phyloP scores from a whole-genome alignment of 1,140 invertebrate genomes.

The Dysdera silvatica region DNA sequence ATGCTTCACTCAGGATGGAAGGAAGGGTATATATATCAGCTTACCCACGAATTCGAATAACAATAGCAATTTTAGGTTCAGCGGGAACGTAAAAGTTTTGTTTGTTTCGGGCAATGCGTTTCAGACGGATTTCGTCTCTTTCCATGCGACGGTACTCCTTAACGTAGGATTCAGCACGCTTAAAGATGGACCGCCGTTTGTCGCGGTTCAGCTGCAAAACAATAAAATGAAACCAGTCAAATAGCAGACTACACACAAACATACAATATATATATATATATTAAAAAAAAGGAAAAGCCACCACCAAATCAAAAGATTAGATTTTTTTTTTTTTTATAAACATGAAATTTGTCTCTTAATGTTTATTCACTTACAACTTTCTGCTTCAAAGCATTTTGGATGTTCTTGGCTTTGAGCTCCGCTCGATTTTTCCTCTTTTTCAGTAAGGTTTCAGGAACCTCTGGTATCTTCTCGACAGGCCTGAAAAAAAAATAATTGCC shows the following conservation, averaged over 20 bases:
- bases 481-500: too few relatives aligned
- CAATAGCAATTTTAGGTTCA: constrained; percentile 91
- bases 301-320: too few relatives aligned
- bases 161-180: constrained; percentile 89
- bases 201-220: constrained; percentile 41
- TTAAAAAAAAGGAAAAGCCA: too few relatives aligned
- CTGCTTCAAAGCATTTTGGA: constrained; percentile 50
- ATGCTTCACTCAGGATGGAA: too few relatives aligned
- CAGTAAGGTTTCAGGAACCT: constrained; percentile 89
- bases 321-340: too few relatives aligned
- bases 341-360: too few relatives aligned
- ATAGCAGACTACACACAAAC: constrained; percentile 9
- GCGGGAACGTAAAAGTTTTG: constrained; percentile 95
- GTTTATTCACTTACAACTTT: constrained; percentile 46
- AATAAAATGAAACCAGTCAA: constrained; percentile 6
- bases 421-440: constrained; percentile 83
- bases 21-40: too few relatives aligned
- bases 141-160: constrained; percentile 83
- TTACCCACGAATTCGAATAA: constrained; percentile 90
- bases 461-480: constrained; percentile 56
- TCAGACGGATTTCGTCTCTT: constrained; percentile 69
- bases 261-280: neutral
- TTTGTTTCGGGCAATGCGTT: constrained; percentile 72
- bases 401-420: constrained; percentile 57
- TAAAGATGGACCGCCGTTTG: constrained; percentile 57